Base-by-base conservation (phyloP, 2,888 invertebrate species). In the Melolontha melolontha region DNA sequence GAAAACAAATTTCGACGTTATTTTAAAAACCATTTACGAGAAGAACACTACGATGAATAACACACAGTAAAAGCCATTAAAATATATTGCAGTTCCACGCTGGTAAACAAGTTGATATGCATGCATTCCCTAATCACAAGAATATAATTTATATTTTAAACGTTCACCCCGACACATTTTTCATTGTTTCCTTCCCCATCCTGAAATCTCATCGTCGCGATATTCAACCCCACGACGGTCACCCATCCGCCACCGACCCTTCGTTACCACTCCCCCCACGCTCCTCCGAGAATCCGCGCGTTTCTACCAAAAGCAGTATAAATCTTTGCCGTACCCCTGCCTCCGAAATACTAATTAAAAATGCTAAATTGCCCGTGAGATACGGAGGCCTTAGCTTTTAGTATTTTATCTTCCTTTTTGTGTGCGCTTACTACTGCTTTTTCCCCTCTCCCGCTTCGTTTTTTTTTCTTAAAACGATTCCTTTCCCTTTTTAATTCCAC, bases 341-440 rank as follows among this genome's bases (percentile, higher is more conserved):
- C 68, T 71, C 22, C 14, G 27, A 57, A 57, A 57, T 77, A 77
- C 81, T 82, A 82, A 82, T 82, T 82, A 82, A 82, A 81, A 81
- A 81, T 81, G 81, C 80, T 82, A 81, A 82, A 82, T 82, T 82
- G 82, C 78, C 79, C 80, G 80, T 80, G 78, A 80, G 79, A 80
- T 76, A 57, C 57, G 34, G 34, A 34, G 72, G 75, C 75, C 70
- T 73, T 73, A 76, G 76, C 76, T 75, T 76, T 76, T 75, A 71
- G 40, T 29, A 59, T 49, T 66, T 50, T 51, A 52, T 57, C 54
- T 55, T 29, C 29, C 17, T 49, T 39, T 47, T 66, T 34, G 39
- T 50, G 44, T 29, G 44, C 29, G 12, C 39, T 59, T 41, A 39
- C 40, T 27, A 16, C 34, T n/a, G n/a, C 41, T 41, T 49, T 47